Evolutionary conservation across 2,797 vertebrate genomes (phyloP).

Genomic region (Phoeniculus purpureus): DNA sequence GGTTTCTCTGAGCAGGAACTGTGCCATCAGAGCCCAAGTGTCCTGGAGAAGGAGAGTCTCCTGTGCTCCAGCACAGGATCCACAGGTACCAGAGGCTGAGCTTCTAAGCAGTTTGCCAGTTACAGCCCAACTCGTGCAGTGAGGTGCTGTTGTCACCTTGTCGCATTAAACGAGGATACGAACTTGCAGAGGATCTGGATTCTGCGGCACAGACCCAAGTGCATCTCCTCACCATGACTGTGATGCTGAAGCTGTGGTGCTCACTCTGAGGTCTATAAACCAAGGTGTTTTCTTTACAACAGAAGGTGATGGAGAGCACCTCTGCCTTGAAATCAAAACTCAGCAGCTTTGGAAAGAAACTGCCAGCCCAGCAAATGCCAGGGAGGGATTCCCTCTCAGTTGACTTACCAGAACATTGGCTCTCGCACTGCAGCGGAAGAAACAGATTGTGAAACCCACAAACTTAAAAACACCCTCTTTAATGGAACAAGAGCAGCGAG

Average conservation of each 20-base stretch:
- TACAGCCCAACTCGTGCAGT: background rate
- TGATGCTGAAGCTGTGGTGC: background rate
- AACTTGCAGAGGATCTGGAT: background rate
- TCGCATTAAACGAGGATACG: background rate
- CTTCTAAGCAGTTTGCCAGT: background rate
- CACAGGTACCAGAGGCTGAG: background rate
- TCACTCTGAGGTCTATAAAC: background rate
- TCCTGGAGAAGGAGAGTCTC: background rate
- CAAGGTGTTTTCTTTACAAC: background rate
- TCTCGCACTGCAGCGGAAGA: background rate
- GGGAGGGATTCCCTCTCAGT: background rate
- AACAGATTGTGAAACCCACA: background rate
- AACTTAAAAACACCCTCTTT: conserved; percentile 9
- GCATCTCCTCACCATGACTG: background rate
- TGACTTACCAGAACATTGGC: background rate
- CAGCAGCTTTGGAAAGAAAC: background rate
- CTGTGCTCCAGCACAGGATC: background rate
- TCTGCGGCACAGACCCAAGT: background rate
- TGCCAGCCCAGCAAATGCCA: background rate
- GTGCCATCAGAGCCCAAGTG: background rate
- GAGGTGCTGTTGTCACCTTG: background rate
- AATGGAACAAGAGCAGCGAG: background rate
- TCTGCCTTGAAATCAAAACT: background rate
- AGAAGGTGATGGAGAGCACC: background rate
- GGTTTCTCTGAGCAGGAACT: background rate